Conservation (phyloP, 35 echinoderm and acorn worm genomes). For the Heliocidaris erythrogramma region DNA sequence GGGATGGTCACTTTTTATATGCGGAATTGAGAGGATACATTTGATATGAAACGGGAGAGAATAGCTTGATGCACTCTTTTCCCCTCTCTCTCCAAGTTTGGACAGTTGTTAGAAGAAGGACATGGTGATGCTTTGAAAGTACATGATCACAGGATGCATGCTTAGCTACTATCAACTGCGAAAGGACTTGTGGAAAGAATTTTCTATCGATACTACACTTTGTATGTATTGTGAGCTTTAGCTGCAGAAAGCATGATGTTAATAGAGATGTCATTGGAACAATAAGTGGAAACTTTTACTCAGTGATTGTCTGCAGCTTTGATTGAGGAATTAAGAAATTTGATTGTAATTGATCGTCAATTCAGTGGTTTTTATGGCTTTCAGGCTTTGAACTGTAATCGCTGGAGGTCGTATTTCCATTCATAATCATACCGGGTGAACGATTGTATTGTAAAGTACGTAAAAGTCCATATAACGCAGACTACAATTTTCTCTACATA, state of each 20-base stretch:
- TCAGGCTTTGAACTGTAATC: neutral
- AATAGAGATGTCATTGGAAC: neutral
- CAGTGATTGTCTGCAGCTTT: neutral
- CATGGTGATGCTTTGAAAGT: neutral
- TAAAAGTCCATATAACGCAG: neutral
- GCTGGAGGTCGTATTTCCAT: neutral
- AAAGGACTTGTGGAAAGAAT: neutral
- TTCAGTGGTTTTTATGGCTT: neutral
- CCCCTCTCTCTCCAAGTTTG: neutral
- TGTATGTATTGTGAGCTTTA: neutral
- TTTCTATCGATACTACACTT: neutral
- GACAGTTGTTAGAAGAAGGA: neutral
- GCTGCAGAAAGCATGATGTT: neutral
- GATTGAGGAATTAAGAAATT: neutral
- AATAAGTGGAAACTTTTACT: neutral
- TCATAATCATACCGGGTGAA: neutral
- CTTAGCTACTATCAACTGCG: neutral
- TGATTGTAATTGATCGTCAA: neutral
- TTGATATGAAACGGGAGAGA: neutral
- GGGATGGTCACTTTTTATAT: neutral
- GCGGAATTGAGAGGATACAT: neutral
- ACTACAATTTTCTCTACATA: neutral
- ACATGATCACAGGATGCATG: neutral
- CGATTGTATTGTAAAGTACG: neutral
- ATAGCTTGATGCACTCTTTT: neutral